Evolutionary conservation across 2,797 vertebrate genomes (phyloP).

Genomic region (Urocyon cinereoargenteus): DNA sequence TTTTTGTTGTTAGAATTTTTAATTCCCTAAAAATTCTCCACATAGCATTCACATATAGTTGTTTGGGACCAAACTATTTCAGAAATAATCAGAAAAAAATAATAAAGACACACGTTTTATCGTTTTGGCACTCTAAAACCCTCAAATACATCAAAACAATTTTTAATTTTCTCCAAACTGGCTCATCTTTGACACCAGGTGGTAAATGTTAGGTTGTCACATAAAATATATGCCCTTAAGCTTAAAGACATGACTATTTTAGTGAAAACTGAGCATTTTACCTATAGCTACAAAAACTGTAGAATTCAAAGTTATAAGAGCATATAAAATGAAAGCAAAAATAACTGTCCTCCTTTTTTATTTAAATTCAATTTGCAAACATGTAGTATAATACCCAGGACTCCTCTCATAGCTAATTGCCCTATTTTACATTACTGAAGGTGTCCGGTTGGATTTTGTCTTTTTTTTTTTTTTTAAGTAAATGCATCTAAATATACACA

Average conservation of each 20-base stretch:
- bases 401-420: background rate
- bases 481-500: background rate
- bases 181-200: background rate
- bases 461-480: background rate
- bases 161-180: background rate
- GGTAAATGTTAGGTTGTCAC: conserved; percentile 11
- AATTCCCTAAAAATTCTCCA: background rate
- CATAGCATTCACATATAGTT: background rate
- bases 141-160: background rate
- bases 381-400: too few relatives aligned
- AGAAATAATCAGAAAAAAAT: background rate
- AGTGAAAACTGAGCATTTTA: conserved; percentile 3
- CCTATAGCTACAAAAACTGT: background rate
- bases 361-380: too few relatives aligned
- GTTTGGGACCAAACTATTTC: background rate
- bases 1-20: background rate
- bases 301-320: background rate
- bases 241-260: background rate
- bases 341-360: background rate
- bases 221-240: background rate
- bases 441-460: background rate
- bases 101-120: background rate
- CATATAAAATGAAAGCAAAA: background rate
- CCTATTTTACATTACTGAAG: background rate
- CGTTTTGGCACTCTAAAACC: background rate